Percentiles rank a stretch among this genome's conserved stretches.
Conservation (phyloP, 2,888 invertebrate genomes). For the Xylota segnis region DNA sequence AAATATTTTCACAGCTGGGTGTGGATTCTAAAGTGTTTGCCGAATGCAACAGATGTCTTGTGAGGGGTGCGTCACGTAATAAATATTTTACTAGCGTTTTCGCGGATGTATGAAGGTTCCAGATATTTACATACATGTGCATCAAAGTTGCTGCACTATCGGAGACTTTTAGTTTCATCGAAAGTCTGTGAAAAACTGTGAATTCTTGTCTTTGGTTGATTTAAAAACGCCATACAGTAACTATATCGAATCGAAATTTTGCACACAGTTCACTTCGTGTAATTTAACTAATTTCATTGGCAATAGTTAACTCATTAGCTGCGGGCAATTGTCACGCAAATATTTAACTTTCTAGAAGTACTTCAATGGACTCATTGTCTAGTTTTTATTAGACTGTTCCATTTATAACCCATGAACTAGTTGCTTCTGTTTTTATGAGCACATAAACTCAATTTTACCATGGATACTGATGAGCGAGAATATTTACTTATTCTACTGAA, state of each 20-base stretch:
- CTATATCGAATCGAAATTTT: neutral
- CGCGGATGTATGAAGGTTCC: neutral
- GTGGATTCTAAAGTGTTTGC: conserved; percentile 3
- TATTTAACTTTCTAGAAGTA: conserved; percentile 2
- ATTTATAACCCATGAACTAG: neutral
- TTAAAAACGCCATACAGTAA: neutral
- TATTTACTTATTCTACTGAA: no score
- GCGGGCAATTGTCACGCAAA: neutral
- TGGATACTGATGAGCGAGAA: neutral
- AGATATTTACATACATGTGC: conserved; percentile 20
- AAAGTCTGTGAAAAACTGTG: no score
- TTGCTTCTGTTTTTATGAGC: neutral
- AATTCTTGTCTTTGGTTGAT: no score
- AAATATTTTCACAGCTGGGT: conserved; percentile 20
- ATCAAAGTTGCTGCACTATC: conserved; percentile 1
- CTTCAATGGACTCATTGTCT: conserved; percentile 7
- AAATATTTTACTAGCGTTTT: conserved; percentile 2
- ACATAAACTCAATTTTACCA: neutral
- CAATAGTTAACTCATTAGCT: neutral
- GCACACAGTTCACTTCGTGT: neutral
- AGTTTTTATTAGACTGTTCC: neutral
- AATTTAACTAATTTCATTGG: neutral
- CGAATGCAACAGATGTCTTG: conserved; percentile 27
- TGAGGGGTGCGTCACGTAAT: neutral
- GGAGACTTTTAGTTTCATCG: neutral